phyloP scores from a whole-genome alignment of 2,797 vertebrate species.

The Onychomys leucogaster region DNA sequence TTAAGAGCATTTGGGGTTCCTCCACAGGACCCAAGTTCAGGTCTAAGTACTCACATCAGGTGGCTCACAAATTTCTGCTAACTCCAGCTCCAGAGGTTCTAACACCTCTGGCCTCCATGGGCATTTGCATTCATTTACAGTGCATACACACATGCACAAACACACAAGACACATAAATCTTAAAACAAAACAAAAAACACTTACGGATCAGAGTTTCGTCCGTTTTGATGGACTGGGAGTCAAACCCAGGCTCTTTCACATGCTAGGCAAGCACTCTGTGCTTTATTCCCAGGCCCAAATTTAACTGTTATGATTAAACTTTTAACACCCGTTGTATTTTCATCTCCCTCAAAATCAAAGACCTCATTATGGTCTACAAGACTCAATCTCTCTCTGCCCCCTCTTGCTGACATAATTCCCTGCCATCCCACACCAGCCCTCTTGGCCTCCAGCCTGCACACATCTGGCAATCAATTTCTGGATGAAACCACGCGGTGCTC shows the following conservation, averaged over 20 bases:
- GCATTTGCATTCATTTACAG: too few species aligned
- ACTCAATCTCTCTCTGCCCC: not conserved
- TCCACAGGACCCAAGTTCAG: not conserved
- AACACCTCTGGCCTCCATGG: not conserved
- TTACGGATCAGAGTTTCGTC: not conserved
- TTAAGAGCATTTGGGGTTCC: not conserved
- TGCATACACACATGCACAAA: too few species aligned
- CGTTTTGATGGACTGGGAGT: not conserved
- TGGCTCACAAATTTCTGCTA: not conserved
- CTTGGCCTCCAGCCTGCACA: not conserved
- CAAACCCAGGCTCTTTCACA: not conserved
- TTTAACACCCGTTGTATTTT: conserved; percentile 46
- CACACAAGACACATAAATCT: not conserved
- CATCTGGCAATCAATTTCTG: not conserved
- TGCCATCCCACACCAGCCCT: not conserved
- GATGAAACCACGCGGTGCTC: not conserved
- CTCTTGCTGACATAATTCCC: not conserved
- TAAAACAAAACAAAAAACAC: not conserved
- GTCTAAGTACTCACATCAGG: not conserved
- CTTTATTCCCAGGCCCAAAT: not conserved
- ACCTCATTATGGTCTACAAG: not conserved
- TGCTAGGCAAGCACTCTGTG: not conserved
- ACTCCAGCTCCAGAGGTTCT: not conserved
- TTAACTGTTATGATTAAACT: not conserved
- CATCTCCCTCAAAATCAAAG: conserved; percentile 43